Base-by-base conservation (phyloP, 2,797 vertebrate genomes). In the Euthynnus affinis region DNA sequence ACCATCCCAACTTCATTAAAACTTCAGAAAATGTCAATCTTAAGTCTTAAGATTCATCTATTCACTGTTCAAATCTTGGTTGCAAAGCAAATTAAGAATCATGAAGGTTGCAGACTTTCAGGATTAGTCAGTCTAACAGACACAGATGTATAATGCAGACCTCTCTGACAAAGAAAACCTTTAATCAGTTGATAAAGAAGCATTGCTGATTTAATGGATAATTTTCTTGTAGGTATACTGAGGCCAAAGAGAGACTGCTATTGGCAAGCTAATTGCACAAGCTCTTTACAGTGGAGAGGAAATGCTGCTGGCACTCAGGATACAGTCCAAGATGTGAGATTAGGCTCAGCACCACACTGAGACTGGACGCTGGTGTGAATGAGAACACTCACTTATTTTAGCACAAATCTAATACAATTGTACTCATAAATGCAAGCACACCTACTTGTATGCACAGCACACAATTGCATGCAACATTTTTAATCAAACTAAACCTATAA, bases 271-370 rank as follows among this genome's bases (percentile, higher is more conserved):
- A 69, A 71, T 74, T 58, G 40, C 46, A 59, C n/a, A 49, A 3
- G 20, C 44, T 74, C 27, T 63, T 65, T 37, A 53, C 9, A 58
- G 34, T 29, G 46, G 52, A 60, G 57, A 56, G 42, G 18, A 60
- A 73, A 29, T 17, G 12, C 37, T 61, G 51, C 25, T 67, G 18
- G 29, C 37, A 17, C 17, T 74, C 61, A 37, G 37, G 52, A 71
- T 27, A 4, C 56, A 53, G 46, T 66, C 80, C 80, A 76, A 66
- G 34, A 71, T 51, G 52, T 32, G 4, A 29, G 79, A 76, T 82
- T 66, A 66, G 51, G 37, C 59, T 40, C 0, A 10, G 32, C 56
- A 64, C 1, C 63, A 63, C 29, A 27, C 20, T 23, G 42, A 71
- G 62, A 71, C 55, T 65, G 32, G 22, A 63, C 61, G 52, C 51